phyloP scores from a whole-genome alignment of 1,140 invertebrate species.

The Epicauta chinensis region DNA sequence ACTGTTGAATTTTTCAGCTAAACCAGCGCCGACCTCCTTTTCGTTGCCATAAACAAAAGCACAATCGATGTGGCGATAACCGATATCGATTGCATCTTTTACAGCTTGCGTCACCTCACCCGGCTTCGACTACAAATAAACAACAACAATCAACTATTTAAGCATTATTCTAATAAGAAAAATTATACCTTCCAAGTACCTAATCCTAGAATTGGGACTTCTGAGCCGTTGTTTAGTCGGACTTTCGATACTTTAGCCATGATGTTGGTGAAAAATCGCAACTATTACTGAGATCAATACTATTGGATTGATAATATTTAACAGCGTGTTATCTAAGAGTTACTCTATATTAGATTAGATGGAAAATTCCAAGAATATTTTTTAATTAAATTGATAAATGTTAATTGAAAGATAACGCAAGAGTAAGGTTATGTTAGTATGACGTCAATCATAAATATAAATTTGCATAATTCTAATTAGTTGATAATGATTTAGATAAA shows the following conservation, averaged over 20 bases:
- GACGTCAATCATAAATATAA: too few relatives aligned
- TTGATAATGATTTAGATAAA: too few relatives aligned
- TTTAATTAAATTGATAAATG: too few relatives aligned
- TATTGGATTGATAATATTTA: too few relatives aligned
- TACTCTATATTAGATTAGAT: too few relatives aligned
- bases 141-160: background rate
- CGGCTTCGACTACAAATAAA: constrained; percentile 46
- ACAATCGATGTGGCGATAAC: constrained; percentile 70
- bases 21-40: constrained; percentile 61
- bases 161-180: background rate
- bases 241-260: background rate
- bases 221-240: constrained; percentile 50
- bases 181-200: constrained; percentile 69
- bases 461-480: too few relatives aligned
- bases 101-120: constrained; percentile 55
- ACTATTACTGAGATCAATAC: too few relatives aligned
- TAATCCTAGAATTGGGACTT: constrained; percentile 63
- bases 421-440: too few relatives aligned
- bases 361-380: too few relatives aligned
- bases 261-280: too few relatives aligned
- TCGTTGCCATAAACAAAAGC: constrained; percentile 71
- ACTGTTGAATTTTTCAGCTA: constrained; percentile 58
- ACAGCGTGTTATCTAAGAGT: too few relatives aligned
- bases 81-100: constrained; percentile 57
- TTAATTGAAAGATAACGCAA: too few relatives aligned